phyloP scores from a whole-genome alignment of 2,113 vertebrate genomes.

The Monarcha castaneiventris region DNA sequence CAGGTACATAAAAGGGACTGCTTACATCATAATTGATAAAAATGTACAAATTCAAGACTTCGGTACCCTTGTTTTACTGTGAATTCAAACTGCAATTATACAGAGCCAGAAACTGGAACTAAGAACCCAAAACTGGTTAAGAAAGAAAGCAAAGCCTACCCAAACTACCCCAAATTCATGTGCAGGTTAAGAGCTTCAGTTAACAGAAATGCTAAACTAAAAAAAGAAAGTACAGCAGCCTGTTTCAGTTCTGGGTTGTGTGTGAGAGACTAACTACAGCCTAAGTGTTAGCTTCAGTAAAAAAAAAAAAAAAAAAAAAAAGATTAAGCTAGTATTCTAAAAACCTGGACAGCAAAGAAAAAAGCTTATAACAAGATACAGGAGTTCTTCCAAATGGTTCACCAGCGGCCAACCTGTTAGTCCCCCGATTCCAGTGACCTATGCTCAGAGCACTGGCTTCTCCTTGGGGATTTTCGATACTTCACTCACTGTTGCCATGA shows the following conservation, averaged over 20 bases:
- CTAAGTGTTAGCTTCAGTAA: slow-evolving; percentile 49
- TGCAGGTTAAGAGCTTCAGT: slow-evolving; percentile 43
- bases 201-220: slow-evolving; percentile 39
- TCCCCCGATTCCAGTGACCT: slow-evolving; percentile 99
- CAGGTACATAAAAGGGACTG: background rate
- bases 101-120: slow-evolving; percentile 44
- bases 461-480: slow-evolving; percentile 98
- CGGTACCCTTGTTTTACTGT: background rate
- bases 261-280: slow-evolving; percentile 48
- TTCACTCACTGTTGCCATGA: slow-evolving; percentile 99
- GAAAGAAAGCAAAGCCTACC: slow-evolving; percentile 24
- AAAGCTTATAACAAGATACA: slow-evolving; percentile 98
- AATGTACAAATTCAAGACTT: slow-evolving; percentile 8
- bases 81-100: slow-evolving; percentile 20
- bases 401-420: slow-evolving; percentile 99
- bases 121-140: slow-evolving; percentile 17
- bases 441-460: slow-evolving; percentile 99
- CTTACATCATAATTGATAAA: background rate
- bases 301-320: background rate
- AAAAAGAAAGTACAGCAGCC: slow-evolving; percentile 41
- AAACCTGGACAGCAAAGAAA: slow-evolving; percentile 95
- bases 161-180: background rate
- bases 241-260: slow-evolving; percentile 29
- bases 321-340: slow-evolving; percentile 60
- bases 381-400: slow-evolving; percentile 96